These are phyloP conservation scores for Danionella cerebrum DNA, from an alignment of 2,113 vertebrate species.

Conservation along the genomic window DNA sequence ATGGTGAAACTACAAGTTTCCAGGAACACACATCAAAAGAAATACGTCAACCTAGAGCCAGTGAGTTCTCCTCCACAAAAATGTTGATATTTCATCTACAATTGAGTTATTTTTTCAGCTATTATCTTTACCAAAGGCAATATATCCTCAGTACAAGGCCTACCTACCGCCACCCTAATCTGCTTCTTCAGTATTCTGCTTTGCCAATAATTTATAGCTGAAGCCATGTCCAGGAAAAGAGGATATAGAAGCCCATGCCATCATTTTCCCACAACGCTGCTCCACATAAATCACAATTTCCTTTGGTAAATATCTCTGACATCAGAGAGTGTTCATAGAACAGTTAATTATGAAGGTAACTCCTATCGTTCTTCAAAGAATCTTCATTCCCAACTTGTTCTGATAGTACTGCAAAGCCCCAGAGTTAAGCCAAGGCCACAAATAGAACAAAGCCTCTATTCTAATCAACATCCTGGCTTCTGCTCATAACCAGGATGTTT, in stretches of 20 bases:
- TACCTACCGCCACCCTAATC: slow-evolving; percentile 18
- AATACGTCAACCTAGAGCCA: slow-evolving; percentile 19
- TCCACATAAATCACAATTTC: slow-evolving; percentile 7
- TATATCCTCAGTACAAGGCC: slow-evolving; percentile 6
- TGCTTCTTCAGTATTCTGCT: slow-evolving; percentile 16
- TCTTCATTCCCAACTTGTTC: neutral
- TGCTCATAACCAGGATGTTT: slow-evolving; percentile 13
- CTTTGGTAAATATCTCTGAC: slow-evolving; percentile 16
- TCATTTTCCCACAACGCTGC: neutral
- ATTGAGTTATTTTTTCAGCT: slow-evolving; percentile 20
- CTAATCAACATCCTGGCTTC: slow-evolving; percentile 4
- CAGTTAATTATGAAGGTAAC: neutral
- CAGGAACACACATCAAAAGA: slow-evolving; percentile 37
- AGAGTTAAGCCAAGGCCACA: neutral
- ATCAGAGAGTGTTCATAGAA: neutral
- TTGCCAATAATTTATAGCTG: slow-evolving; percentile 2
- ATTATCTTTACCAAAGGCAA: slow-evolving; percentile 24
- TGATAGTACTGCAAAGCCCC: neutral
- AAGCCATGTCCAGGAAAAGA: neutral
- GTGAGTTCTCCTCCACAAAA: slow-evolving; percentile 19
- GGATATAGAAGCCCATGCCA: neutral
- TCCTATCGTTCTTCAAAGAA: neutral
- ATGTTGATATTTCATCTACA: slow-evolving; percentile 21
- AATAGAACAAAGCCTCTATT: slow-evolving; percentile 7
- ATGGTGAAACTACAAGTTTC: slow-evolving; percentile 25